Percentiles rank a stretch among this genome's conserved stretches.
These are phyloP conservation scores for Sarcophaga carnaria DNA, from an alignment of 2,888 invertebrate species.

Conservation along the genomic window DNA sequence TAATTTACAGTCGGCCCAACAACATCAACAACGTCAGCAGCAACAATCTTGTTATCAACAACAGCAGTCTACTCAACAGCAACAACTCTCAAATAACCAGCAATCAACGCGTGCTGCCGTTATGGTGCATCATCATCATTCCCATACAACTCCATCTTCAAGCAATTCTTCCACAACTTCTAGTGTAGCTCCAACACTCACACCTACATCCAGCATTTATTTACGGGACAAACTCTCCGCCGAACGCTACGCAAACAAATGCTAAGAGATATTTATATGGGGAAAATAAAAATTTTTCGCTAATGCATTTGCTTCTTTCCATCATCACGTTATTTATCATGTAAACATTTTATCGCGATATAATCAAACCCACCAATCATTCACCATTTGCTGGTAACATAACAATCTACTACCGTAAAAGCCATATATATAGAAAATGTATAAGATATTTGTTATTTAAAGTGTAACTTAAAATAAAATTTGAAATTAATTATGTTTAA, in stretches of 20 bases:
- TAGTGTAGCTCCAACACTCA: slow-evolving; percentile 69
- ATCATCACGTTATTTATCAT: slow-evolving; percentile 11
- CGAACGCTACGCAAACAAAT: slow-evolving; percentile 69
- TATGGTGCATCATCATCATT: slow-evolving; percentile 73
- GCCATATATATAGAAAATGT: background rate
- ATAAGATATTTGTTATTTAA: too few relatives aligned
- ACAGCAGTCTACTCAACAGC: slow-evolving; percentile 73
- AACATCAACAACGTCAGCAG: slow-evolving; percentile 71
- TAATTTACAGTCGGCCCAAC: slow-evolving; percentile 76
- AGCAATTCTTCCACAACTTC: slow-evolving; percentile 71
- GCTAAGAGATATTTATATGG: slow-evolving; percentile 56
- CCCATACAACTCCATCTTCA: slow-evolving; percentile 69
- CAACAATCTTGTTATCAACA: slow-evolving; percentile 73
- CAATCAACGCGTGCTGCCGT: slow-evolving; percentile 71
- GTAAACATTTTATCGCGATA: slow-evolving; percentile 18
- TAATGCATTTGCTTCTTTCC: slow-evolving; percentile 37
- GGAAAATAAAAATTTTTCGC: slow-evolving; percentile 15
- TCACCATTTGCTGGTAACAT: slow-evolving; percentile 42
- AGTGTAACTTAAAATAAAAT: too few relatives aligned
- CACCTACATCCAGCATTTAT: slow-evolving; percentile 68
- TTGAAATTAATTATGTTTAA: too few relatives aligned
- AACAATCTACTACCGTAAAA: slow-evolving; percentile 15
- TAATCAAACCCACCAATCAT: slow-evolving; percentile 47
- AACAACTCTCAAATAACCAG: slow-evolving; percentile 70
- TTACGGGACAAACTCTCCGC: slow-evolving; percentile 62